These are phyloP conservation scores for Sebastes goodei DNA, from an alignment of 2,797 vertebrate genomes.

Conservation along the genomic window DNA sequence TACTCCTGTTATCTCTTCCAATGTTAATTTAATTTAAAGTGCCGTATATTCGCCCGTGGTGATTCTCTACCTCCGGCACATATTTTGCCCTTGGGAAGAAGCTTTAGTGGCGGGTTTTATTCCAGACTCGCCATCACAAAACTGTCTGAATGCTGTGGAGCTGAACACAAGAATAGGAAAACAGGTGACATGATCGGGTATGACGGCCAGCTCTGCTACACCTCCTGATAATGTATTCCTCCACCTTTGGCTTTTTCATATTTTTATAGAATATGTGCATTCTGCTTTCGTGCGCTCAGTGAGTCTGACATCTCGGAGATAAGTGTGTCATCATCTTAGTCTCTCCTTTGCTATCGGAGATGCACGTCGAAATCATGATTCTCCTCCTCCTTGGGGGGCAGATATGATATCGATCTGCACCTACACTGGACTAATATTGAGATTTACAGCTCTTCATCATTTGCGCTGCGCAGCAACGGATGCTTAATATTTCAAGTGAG, in stretches of 20 bases:
- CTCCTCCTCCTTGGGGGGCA: conserved; percentile 8
- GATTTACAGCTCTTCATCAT: background rate
- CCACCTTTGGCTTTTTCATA: conserved; percentile 25
- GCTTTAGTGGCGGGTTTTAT: conserved; percentile 5
- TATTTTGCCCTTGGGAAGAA: conserved; percentile 5
- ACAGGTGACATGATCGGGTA: conserved; percentile 32
- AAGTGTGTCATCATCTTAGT: conserved; percentile 25
- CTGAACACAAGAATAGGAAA: conserved; percentile 20
- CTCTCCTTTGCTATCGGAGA: background rate
- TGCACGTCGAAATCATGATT: background rate
- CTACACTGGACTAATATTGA: background rate
- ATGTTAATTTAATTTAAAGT: conserved; percentile 29
- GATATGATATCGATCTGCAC: background rate
- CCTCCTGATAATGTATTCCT: conserved; percentile 51
- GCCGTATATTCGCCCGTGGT: background rate
- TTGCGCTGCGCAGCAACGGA: background rate
- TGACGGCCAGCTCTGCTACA: conserved; percentile 43
- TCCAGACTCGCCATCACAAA: conserved; percentile 2
- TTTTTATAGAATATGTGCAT: conserved; percentile 27
- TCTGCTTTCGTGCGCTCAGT: conserved; percentile 8
- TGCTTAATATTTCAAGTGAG: background rate
- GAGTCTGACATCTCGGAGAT: conserved; percentile 29
- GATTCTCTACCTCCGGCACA: conserved; percentile 27
- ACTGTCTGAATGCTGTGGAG: conserved; percentile 3
- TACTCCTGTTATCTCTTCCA: conserved; percentile 2